A percentile compares a stretch with the other conserved stretches of the same genome.
Conservation (phyloP, 2,113 vertebrate species). For the Thermophis baileyi region DNA sequence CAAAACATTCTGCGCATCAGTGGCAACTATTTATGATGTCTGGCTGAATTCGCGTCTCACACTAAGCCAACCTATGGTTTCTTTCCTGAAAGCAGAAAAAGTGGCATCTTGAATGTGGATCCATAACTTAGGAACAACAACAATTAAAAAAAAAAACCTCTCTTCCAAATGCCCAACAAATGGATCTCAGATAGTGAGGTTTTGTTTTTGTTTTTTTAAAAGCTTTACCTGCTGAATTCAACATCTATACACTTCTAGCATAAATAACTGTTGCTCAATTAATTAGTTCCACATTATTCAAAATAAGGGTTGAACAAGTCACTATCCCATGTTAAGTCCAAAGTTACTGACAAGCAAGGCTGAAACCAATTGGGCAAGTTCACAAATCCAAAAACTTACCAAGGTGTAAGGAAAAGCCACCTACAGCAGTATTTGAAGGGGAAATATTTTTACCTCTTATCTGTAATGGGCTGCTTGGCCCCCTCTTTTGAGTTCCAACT, state of each 20-base stretch:
- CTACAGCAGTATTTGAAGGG: background rate
- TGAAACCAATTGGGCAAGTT: background rate
- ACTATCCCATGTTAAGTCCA: background rate
- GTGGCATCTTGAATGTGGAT: background rate
- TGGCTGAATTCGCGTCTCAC: background rate
- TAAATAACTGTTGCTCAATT: background rate
- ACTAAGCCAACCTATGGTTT: background rate
- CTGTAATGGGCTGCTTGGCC: too few relatives aligned
- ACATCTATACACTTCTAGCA: background rate
- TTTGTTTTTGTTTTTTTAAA: background rate
- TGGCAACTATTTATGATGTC: background rate
- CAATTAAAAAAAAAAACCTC: background rate
- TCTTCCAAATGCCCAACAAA: background rate
- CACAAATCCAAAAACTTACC: background rate
- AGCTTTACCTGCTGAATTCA: background rate
- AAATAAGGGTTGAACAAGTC: background rate
- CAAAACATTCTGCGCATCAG: background rate
- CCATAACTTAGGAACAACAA: background rate
- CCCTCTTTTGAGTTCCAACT: too few relatives aligned
- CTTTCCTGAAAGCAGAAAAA: background rate
- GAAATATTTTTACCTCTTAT: too few relatives aligned
- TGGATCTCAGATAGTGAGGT: background rate
- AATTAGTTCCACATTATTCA: background rate
- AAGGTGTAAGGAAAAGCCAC: background rate
- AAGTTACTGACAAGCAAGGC: background rate